These are phyloP conservation scores for Cheirogaleus medius DNA, from an alignment of 2,113 vertebrate species.

Conservation along the genomic window DNA sequence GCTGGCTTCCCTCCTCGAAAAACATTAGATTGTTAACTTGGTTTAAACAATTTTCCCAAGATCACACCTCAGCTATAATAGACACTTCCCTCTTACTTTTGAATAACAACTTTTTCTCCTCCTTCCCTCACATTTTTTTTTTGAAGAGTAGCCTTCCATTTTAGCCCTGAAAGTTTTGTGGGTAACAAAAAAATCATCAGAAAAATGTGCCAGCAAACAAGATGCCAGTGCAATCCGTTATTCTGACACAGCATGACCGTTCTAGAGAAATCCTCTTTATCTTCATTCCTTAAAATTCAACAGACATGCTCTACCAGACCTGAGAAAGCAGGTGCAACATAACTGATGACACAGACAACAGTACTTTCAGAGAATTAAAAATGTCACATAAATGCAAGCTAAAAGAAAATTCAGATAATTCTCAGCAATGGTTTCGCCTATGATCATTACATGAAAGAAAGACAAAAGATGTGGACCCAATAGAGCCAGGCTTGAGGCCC, in stretches of 20 bases:
- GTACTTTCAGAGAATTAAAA: not conserved
- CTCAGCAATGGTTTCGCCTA: constrained; percentile 15
- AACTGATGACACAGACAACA: not conserved
- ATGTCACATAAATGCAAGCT: not conserved
- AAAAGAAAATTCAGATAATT: not conserved
- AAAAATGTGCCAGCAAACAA: constrained; percentile 40
- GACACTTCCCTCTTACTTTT: not conserved
- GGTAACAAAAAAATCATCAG: constrained; percentile 53
- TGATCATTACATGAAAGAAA: not conserved
- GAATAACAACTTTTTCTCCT: not conserved
- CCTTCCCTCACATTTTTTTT: not conserved
- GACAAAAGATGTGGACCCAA: not conserved
- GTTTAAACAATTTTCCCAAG: constrained; percentile 37
- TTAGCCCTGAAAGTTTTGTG: constrained; percentile 4
- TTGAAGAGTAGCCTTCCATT: not conserved
- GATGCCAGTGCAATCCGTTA: not conserved
- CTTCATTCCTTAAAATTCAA: constrained; percentile 32
- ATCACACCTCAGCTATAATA: not conserved
- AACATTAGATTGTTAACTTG: constrained; percentile 7
- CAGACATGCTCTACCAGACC: not conserved
- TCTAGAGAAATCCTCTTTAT: constrained; percentile 4
- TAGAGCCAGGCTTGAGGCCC: not conserved
- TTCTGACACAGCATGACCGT: constrained; percentile 35
- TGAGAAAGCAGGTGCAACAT: not conserved
- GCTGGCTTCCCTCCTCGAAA: not conserved